Base-by-base conservation (phyloP, 2,888 invertebrate genomes). In the Morpho deidamia region DNA sequence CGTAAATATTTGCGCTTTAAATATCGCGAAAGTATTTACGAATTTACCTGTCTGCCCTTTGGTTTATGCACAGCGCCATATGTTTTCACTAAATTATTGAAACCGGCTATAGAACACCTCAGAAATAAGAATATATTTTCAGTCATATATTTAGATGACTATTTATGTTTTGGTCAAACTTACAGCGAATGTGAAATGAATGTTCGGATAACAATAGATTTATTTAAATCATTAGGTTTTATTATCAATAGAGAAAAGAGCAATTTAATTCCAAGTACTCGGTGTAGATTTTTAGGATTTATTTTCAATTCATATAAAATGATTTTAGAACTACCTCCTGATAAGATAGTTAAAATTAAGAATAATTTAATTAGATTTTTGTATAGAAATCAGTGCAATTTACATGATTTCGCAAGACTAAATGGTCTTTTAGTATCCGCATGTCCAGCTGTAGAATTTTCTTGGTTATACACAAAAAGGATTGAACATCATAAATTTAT, bases 401-500 rank as follows among this genome's bases (percentile, higher is more conserved):
- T 55, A 7, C 12, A 53, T 14, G 58, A 61, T 3, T 51, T 57
- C 14, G 35, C 59, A 5, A 42, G 51, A 4, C 33, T 60, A 0
- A 53, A 53, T n/a, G 56, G 56, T 1, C 46, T 56, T n/a, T 37
- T 59, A 7, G 43, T 23, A 12, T 44, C 60, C 0, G 53, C 57
- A 4, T 60, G 55, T 37, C 58, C 52, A 11, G 54, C 58, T 8
- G 43, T 51, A 7, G 41, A 44, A 42, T 57, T 51, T 35, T 41
- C 51, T n/a, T 59, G 58, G 56, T 8, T 62, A 7, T 60, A 55
- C 11, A 62, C 60, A 7, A 58, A 60, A 32, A 44, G n/a, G 3
- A 8, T 62, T 8, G 62, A 62, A 45, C 32, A 56, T 9, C 34
- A 51, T 39, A 60, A 62, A 48, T 60, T 40, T 12, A 23, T 62